A percentile compares a stretch with the other conserved stretches of the same genome.
These are phyloP conservation scores for Grapholita molesta DNA, from an alignment of 1,140 invertebrate genomes.

Conservation along the genomic window DNA sequence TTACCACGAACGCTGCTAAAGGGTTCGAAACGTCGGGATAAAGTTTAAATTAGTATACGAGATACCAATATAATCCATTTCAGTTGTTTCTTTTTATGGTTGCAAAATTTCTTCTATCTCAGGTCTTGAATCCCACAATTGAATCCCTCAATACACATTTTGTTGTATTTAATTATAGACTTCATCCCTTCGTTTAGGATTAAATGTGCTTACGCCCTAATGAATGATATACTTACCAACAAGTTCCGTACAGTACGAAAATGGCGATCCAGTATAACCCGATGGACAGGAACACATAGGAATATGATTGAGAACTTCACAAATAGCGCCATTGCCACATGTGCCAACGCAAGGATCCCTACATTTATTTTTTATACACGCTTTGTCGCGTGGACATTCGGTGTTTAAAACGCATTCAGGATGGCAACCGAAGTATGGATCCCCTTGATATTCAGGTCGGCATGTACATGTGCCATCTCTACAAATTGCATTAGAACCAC, in stretches of 20 bases:
- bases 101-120: too few relatives aligned
- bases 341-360: constrained; percentile 85
- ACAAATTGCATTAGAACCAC: constrained; percentile 82
- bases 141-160: too few relatives aligned
- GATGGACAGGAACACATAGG: constrained; percentile 83
- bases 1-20: too few relatives aligned
- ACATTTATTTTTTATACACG: constrained; percentile 87
- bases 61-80: too few relatives aligned
- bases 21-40: too few relatives aligned
- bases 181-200: too few relatives aligned
- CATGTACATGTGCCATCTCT: constrained; percentile 82
- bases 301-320: constrained; percentile 89
- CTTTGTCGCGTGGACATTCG: constrained; percentile 82
- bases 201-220: too few relatives aligned
- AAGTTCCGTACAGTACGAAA: constrained; percentile 79
- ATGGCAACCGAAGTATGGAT: constrained; percentile 79
- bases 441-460: constrained; percentile 83
- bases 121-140: too few relatives aligned
- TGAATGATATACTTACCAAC: constrained; percentile 60
- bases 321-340: constrained; percentile 85
- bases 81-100: too few relatives aligned
- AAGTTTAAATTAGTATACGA: too few relatives aligned
- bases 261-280: constrained; percentile 87
- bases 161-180: too few relatives aligned
- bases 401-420: constrained; percentile 84